Percentiles rank a stretch among this genome's conserved stretches.
Conservation (phyloP, 2,888 invertebrate genomes). For the Spodoptera littoralis region DNA sequence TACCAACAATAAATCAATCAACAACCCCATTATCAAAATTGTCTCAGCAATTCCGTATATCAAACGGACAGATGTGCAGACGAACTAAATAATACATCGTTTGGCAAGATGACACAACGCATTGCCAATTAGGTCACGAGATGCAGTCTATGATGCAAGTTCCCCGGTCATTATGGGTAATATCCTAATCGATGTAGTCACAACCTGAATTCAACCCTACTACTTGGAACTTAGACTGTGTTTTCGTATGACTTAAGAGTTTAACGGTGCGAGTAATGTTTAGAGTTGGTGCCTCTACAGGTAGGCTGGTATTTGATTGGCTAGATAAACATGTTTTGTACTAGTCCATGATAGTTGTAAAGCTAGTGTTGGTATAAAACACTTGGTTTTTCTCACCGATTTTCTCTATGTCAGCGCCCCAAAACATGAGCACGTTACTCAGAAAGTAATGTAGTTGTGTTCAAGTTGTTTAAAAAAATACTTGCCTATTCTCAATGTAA, state of each 20-base stretch:
- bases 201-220: slow-evolving; percentile 28
- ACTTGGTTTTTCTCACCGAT: no score
- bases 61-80: not conserved
- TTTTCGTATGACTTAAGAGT: slow-evolving; percentile 7
- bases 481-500: no score
- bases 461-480: no score
- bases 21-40: not conserved
- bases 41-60: not conserved
- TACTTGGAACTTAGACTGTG: slow-evolving; percentile 10
- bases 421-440: no score
- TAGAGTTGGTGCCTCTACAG: slow-evolving; percentile 1
- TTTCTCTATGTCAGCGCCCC: no score
- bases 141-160: slow-evolving; percentile 45
- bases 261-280: slow-evolving; percentile 3
- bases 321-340: slow-evolving; percentile 18
- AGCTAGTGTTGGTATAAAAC: no score
- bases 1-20: not conserved
- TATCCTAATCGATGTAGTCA: slow-evolving; percentile 39
- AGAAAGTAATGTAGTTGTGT: no score
- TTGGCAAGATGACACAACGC: slow-evolving; percentile 46
- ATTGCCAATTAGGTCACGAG: slow-evolving; percentile 51
- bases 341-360: not conserved
- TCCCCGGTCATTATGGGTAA: slow-evolving; percentile 39
- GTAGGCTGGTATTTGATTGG: slow-evolving; percentile 8
- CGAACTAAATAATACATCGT: slow-evolving; percentile 26